Evolutionary conservation across 2,888 invertebrate species (phyloP), one percentile per base, ranked within the genome.

Genomic region (Chrysolina haemoptera): DNA sequence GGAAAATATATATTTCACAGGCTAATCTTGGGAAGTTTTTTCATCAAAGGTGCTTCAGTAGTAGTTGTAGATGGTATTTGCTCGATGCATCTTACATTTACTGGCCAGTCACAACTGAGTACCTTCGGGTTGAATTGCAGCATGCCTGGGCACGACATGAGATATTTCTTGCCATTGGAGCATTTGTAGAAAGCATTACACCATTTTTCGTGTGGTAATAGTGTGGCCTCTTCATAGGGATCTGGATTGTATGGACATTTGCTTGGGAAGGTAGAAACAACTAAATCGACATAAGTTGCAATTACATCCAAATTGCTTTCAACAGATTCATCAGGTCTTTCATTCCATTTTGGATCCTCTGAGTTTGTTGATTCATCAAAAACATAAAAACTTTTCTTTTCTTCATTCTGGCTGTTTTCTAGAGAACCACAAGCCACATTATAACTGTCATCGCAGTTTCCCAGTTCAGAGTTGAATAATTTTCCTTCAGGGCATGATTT

Each of bases 381-480:
- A 59, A 22, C 4, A 27, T 59, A 59, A 27, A n/a, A 35, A 6
- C 8, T 35, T 22, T 27, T n/a, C 12, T 59, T 14, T 14, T 18
- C 16, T 18, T 62, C 50, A 20, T 72, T 48, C 11, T 46, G 18
- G n/a, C 11, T 50, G 2, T 62, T 63, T 11, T 71, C 59, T 1
- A 48, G 62, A n/a, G 22, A 46, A 18, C 63, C 68, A 48, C 81
- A 81, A 11, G 67, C 68, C 10, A 82, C 83, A 63, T 79, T 79
- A 50, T 79, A 80, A 27, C 77, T 80, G 70, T 78, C 78, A 68
- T 84, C 84, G 70, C 84, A 85, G 55, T 81, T 79, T 46, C 78
- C 74, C 27, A 79, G 75, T 14, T 70, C 68, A 3, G 73, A 62
- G 66, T 82, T 84, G 70, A 82, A 85, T 22, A 83, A 74, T 73